Base-by-base conservation (phyloP, 2,888 invertebrate genomes). In the Apamea monoglypha region DNA sequence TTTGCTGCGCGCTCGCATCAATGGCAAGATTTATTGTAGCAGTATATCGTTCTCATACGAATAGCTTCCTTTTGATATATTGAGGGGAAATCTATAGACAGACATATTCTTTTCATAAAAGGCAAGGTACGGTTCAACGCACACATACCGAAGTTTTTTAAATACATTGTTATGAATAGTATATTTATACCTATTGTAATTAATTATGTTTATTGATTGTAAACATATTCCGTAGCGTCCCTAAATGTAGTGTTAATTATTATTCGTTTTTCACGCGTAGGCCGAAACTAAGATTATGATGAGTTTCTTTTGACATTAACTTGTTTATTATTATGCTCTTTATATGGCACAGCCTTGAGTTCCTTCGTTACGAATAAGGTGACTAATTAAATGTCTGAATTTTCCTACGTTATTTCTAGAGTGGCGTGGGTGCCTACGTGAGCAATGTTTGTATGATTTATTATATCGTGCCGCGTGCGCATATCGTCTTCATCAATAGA, bases 381-480 rank as follows among this genome's bases (percentile, higher is more conserved):
- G 93, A 93, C 94, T 96, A 95, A 96, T 96, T 96, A 95, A 94
- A 94, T 95, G 92, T 93, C 94, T 94, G 92, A 95, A 91, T 96
- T 96, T 96, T 96, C 95, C 95, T 94, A 91, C 92, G 92, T 94
- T 95, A 94, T 94, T 93, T 92, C 92, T 92, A 93, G 93, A 90
- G 88, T 83, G 68, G 93, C 90, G 96, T 96, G 93, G 96, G 96
- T 91, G 95, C 79, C 79, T 90, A 89, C 89, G 89, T 92, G 92
- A 92, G 90, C 90, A 94, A 91, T 93, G 92, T 91, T 90, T 83
- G 50, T 89, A 91, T 94, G 92, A 94, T 81, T 77, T 80, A 79
- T 84, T 71, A 71, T 71, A 87, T 89, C 88, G 70, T 29, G 29
- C 67, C 76, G 90, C 91, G 61, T 90, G 80, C 84, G 82, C 81